Evolutionary conservation across 2,888 invertebrate species (phyloP).

Genomic region (Octonoba sinensis): DNA sequence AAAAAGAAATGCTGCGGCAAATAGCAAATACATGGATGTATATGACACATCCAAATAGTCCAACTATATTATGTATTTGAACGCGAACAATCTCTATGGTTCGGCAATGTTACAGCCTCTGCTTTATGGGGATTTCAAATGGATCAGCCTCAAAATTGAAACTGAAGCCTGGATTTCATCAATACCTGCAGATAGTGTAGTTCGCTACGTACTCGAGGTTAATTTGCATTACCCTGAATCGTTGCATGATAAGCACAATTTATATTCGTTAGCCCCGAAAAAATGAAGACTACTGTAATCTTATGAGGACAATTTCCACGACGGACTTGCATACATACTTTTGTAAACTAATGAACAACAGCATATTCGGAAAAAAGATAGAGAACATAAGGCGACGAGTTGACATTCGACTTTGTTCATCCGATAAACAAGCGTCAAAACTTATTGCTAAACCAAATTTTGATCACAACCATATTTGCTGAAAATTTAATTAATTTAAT

Average conservation of each 20-base stretch:
- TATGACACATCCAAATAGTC: neutral
- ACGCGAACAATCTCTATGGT: constrained; percentile 41
- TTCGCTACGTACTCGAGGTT: constrained; percentile 55
- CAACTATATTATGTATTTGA: constrained; percentile 39
- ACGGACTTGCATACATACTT: constrained; percentile 70
- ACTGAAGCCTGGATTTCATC: neutral
- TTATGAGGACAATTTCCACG: constrained; percentile 64
- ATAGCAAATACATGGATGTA: constrained; percentile 54
- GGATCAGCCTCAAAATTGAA: neutral
- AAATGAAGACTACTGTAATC: no score
- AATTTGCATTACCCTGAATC: no score
- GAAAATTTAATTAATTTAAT: constrained; percentile 29
- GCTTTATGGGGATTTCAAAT: no score
- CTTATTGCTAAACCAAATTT: constrained; percentile 46
- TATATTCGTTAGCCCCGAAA: no score
- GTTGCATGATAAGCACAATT: no score
- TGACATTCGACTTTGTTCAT: constrained; percentile 66
- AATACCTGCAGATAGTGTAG: neutral
- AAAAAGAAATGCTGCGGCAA: constrained; percentile 63
- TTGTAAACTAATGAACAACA: constrained; percentile 70
- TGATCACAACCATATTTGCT: constrained; percentile 29
- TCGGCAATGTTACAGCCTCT: constrained; percentile 29
- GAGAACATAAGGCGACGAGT: constrained; percentile 68
- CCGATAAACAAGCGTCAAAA: constrained; percentile 11
- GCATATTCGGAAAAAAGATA: constrained; percentile 70